Evolutionary conservation across 2,113 vertebrate genomes (phyloP).

Genomic region (Climacteris rufus): DNA sequence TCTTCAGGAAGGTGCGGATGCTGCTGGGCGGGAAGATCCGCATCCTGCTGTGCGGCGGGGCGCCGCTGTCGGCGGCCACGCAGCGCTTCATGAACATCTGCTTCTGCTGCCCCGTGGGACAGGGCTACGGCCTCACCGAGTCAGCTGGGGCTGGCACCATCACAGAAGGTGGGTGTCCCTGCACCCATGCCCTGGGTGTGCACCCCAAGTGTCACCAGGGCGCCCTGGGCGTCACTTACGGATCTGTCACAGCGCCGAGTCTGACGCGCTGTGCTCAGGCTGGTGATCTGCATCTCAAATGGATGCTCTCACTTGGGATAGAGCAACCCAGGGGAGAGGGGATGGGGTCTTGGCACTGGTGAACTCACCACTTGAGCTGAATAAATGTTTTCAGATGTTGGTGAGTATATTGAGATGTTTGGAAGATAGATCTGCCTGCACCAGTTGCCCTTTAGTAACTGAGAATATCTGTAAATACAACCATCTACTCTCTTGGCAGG

Average conservation of each 20-base stretch:
- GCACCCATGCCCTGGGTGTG: no score
- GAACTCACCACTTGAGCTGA: background rate
- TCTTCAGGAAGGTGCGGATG: constrained; percentile 88
- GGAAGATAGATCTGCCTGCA: background rate
- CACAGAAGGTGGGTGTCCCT: constrained; percentile 85
- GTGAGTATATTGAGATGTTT: background rate
- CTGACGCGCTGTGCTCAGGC: background rate
- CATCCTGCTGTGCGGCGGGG: constrained; percentile 88
- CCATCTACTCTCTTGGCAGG: background rate
- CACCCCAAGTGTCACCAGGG: no score
- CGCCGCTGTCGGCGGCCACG: constrained; percentile 88
- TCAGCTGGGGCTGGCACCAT: constrained; percentile 90
- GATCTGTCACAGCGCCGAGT: no score
- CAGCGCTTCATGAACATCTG: constrained; percentile 98
- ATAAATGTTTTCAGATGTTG: background rate
- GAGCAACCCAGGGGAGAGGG: background rate
- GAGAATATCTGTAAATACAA: background rate
- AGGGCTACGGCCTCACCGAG: constrained; percentile 94
- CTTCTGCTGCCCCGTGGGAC: constrained; percentile 93
- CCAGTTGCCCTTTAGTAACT: background rate
- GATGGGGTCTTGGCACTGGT: background rate
- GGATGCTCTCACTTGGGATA: background rate
- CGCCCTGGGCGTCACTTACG: no score
- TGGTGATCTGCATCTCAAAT: rapidly evolving
- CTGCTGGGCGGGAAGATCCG: constrained; percentile 88